phyloP scores from a whole-genome alignment of 2,888 invertebrate species.

The Caenorhabditis auriculariae region DNA sequence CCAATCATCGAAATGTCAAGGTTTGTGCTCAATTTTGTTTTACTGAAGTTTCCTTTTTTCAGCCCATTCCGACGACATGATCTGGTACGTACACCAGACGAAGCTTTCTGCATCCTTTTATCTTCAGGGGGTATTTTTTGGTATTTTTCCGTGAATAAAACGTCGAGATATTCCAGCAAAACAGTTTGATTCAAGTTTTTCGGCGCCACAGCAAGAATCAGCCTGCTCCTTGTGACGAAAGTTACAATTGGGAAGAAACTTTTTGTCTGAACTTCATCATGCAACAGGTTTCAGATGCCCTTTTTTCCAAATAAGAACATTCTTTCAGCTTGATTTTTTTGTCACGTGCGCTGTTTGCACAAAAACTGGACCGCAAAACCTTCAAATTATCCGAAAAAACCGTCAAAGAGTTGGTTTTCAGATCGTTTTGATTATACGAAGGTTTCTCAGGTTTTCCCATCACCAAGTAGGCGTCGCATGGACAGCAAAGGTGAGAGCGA shows the following conservation, averaged over 20 bases:
- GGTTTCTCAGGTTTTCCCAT: conserved; percentile 79
- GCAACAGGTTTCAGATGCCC: conserved; percentile 74
- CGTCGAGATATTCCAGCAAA: conserved; percentile 15
- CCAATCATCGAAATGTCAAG: conserved; percentile 35
- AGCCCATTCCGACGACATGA: conserved; percentile 62
- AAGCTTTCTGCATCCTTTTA: conserved; percentile 28
- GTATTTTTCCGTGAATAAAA: background rate
- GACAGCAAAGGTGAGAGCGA: conserved; percentile 98
- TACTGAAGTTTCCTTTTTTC: conserved; percentile 6
- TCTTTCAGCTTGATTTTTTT: conserved; percentile 82
- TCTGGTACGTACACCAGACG: conserved; percentile 62
- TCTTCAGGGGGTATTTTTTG: conserved; percentile 17
- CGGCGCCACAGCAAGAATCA: conserved; percentile 93
- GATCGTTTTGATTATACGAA: background rate
- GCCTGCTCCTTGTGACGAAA: conserved; percentile 86
- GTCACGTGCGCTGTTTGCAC: conserved; percentile 96
- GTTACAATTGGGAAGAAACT: conserved; percentile 98
- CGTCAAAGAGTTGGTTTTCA: conserved; percentile 70
- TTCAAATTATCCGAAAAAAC: conserved; percentile 89
- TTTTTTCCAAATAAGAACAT: background rate
- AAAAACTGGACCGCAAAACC: conserved; percentile 91
- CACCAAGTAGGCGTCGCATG: conserved; percentile 84
- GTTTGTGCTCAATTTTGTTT: conserved; percentile 12
- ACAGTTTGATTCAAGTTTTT: conserved; percentile 80
- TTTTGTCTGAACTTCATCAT: conserved; percentile 94